These are phyloP conservation scores for Drosophila picticornis DNA, from an alignment of 2,888 invertebrate genomes.

Conservation along the genomic window DNA sequence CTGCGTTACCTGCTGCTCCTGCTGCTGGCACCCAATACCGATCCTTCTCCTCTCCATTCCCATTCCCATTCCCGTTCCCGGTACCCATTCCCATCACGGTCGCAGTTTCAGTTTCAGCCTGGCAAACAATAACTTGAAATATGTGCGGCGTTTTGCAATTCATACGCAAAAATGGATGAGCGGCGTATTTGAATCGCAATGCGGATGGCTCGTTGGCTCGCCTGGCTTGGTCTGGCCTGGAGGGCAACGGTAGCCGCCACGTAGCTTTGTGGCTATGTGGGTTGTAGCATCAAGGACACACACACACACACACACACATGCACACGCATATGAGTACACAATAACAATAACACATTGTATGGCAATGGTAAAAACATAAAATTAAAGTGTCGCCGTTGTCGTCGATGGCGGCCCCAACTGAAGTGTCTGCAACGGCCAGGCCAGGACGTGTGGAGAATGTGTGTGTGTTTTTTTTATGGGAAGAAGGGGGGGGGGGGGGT, in stretches of 20 bases:
- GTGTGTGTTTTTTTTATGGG: too few relatives aligned
- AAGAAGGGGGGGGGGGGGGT: accelerated
- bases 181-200: constrained; percentile 69
- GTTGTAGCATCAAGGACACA: not conserved
- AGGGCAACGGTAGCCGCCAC: constrained; percentile 46
- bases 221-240: constrained; percentile 1
- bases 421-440: constrained; percentile 35
- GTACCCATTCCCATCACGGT: not conserved
- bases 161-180: constrained; percentile 79
- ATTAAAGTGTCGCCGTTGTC: constrained; percentile 61
- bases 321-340: constrained; percentile 52
- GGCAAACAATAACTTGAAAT: constrained; percentile 78
- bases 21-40: constrained; percentile 35
- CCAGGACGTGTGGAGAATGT: not conserved
- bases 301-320: not conserved
- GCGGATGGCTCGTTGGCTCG: constrained; percentile 27
- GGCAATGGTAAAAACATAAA: constrained; percentile 63
- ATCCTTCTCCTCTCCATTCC: constrained; percentile 5
- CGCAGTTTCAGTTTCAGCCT: constrained; percentile 43
- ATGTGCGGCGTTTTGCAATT: constrained; percentile 81
- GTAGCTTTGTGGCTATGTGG: constrained; percentile 16
- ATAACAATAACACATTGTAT: constrained; percentile 75
- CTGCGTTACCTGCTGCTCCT: constrained; percentile 68
- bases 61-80: not conserved
- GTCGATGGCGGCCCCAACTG: constrained; percentile 52